Evolutionary conservation across 2,797 vertebrate species (phyloP), one percentile per base, ranked within the genome.

Genomic region (Heterohyrax brucei): DNA sequence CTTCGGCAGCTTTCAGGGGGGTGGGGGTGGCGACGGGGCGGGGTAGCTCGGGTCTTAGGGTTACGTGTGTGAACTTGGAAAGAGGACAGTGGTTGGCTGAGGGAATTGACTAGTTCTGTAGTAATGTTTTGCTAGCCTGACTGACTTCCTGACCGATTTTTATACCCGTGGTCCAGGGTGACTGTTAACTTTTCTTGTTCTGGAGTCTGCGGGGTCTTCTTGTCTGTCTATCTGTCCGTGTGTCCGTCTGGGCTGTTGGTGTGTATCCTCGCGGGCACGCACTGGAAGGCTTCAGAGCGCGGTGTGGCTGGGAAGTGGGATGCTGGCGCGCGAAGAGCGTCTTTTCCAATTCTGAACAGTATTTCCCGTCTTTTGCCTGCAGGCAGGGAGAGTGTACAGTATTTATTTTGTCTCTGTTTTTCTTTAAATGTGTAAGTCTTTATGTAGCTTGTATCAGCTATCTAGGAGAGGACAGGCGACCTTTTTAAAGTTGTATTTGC

Each of bases 321-420:
- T 98, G 98, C 97, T 97, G 98, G 97, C 98, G 98, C 98, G 99
- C 99, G 98, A 98, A 98, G 98, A 98, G 98, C 98, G 95, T 97
- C 97, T 97, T 97, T 98, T 96, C 76, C 95, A 56, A 98, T 98
- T 98, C 98, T 91, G 97, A 98, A 98, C 98, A 98, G 98, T 99
- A 98, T 99, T 99, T 99, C 98, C 98, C 98, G 98, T 98, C 97
- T 98, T 99, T 99, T 99, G 99, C 99, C 99, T 98, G 99, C 99
- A 99, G 99, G 99, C 99, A 99, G 99, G 99, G 99, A 99, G 99
- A 99, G 97, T 99, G 98, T 99, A 99, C 99, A 99, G 98, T 99
- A 99, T 99, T 99, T 99, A 98, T 99, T 98, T 98, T 98, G 98
- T 98, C 98, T 98, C 72, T 97, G 96, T 98, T 98, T 99, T 98